Percentiles rank a stretch among this genome's conserved stretches.
phyloP scores from a whole-genome alignment of 2,113 vertebrate genomes.

The Hippocampus comes region DNA sequence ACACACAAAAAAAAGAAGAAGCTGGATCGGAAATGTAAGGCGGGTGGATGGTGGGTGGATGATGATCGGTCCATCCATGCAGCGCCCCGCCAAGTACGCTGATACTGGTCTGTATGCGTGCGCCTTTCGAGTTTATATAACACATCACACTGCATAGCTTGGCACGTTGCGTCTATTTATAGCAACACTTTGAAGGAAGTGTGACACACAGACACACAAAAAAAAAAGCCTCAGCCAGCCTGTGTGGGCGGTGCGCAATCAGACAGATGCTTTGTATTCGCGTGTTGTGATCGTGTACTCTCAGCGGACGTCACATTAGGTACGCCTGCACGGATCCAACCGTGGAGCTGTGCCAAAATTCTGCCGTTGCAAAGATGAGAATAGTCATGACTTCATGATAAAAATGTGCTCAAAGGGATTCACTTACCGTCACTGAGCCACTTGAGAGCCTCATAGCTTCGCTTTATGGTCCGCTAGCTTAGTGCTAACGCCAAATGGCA shows the following conservation, averaged over 20 bases:
- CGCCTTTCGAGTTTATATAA: conserved; percentile 63
- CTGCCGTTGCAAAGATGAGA: neutral
- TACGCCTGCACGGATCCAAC: neutral
- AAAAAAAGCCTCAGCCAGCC: conserved; percentile 21
- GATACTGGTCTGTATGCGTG: conserved; percentile 35
- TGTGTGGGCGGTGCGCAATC: neutral
- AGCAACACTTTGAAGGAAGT: conserved; percentile 54
- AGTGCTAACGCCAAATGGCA: neutral
- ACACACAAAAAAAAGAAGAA: neutral
- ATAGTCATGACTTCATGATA: neutral
- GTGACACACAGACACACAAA: conserved; percentile 61
- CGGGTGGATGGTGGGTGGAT: neutral
- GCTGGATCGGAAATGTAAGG: neutral
- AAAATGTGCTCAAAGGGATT: too few species aligned
- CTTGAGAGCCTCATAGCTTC: too few species aligned
- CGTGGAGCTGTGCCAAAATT: neutral
- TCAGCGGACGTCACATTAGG: neutral
- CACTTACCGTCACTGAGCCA: too few species aligned
- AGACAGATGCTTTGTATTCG: neutral
- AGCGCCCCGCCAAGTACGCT: conserved; percentile 41
- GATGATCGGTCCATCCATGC: conserved; percentile 34
- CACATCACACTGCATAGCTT: conserved; percentile 39
- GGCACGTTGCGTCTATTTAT: conserved; percentile 56
- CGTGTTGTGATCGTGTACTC: neutral
- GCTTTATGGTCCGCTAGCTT: neutral